Evolutionary conservation across 2,113 vertebrate species (phyloP).

Genomic region (Edolisoma coerulescens): DNA sequence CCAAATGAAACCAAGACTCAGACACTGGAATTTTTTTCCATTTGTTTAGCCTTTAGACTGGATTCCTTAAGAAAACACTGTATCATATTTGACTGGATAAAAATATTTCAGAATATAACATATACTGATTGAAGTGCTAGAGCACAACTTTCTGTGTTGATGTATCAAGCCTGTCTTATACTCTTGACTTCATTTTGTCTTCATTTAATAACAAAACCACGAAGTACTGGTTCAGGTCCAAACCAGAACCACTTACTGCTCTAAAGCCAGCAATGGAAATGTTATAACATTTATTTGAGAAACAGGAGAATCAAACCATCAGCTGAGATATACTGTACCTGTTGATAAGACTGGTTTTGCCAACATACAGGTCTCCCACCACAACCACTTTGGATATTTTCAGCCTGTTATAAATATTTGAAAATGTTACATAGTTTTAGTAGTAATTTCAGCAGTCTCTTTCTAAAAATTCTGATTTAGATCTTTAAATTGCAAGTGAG

Average conservation of each 20-base stretch:
- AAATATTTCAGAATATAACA: background rate
- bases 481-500: background rate
- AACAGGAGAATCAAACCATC: background rate
- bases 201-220: background rate
- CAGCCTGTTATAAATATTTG: constrained; percentile 67
- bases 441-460: background rate
- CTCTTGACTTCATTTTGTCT: background rate
- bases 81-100: background rate
- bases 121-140: background rate
- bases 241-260: background rate
- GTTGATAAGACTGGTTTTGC: constrained; percentile 92
- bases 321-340: constrained; percentile 68
- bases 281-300: background rate
- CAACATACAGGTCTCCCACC: constrained; percentile 88
- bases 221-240: background rate
- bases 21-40: background rate
- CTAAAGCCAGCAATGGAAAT: background rate
- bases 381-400: constrained; percentile 90
- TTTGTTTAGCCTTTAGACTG: background rate
- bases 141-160: background rate
- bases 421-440: background rate
- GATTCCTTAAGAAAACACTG: background rate
- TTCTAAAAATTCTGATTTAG: background rate
- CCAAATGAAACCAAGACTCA: background rate
- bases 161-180: background rate